Evolutionary conservation across 2,888 invertebrate species (phyloP), one percentile per base, ranked within the genome.

Genomic region (Brenthis ino): DNA sequence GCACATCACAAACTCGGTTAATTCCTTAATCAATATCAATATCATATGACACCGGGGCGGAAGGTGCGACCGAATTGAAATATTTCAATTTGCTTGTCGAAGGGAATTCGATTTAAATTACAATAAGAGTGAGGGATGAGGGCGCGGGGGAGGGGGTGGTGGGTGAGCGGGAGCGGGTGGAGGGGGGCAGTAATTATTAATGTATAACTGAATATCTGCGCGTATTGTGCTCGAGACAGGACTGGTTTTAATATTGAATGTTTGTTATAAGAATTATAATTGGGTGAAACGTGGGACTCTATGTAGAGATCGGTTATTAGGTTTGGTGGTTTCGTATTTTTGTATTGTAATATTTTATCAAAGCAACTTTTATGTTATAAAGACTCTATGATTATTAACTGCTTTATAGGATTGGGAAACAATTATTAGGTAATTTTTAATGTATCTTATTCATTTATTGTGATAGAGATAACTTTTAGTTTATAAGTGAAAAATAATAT

Each of bases 71-170:
- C 82, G 83, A 87, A 91, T 90, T 89, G 90, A 90, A 90, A 91
- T 91, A 92, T 92, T 92, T 91, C 91, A 90, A 92, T 92, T 90
- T 89, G 83, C 86, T 88, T 88, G 90, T 88, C 85, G 89, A 79
- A 85, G 86, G 87, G 90, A 90, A 91, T 90, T 89, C 90, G 83
- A 91, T 91, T 91, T 91, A 91, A 91, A 91, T 91, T 89, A 91
- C 91, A 92, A 91, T 91, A 89, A 87, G 87, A 78, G 76, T 72
- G 76, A 71, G 70, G 69, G 75, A 69, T 64, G 74, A 72, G 69
- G 64, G 71, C 61, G 70, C 57, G 63, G 69, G 58, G 69, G 71
- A 68, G 73, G 24, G 69, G 60, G 66, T 66, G 71, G 43, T 14
- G 69, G 65, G 57, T 65, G 73, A 53, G 68, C 71, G 67, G 57